Evolutionary conservation across 1,140 invertebrate genomes (phyloP), one percentile per base, ranked within the genome.

Genomic region (Micrasema longulum): DNA sequence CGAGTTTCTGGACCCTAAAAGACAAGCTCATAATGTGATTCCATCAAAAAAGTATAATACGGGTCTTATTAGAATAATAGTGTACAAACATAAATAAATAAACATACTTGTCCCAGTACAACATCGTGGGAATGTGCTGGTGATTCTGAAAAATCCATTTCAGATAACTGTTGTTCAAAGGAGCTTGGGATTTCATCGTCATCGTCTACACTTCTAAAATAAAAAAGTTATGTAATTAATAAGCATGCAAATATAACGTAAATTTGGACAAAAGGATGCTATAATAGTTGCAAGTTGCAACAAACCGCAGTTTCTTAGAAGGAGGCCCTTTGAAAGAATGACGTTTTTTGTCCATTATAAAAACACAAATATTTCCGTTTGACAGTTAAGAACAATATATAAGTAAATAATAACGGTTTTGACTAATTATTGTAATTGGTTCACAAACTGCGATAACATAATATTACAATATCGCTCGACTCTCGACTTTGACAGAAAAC

Each of bases 1-100:
- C 90, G 86, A 79, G 88, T 90, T 81, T 92, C 91, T 22, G 91
- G 91, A 11, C 91, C 91, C 81, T 90, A 75, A 76, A 71, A 73
- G 18, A 72, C 65, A 22, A 31, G 62, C 5, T 41, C 20, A 62
- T n/a, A n/a, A n/a, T n/a, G n/a, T n/a, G n/a, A n/a, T n/a, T n/a
- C n/a, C n/a, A n/a, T n/a, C n/a, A n/a, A n/a, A n/a, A n/a, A n/a
- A n/a, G n/a, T n/a, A n/a, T n/a, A n/a, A n/a, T n/a, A n/a, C n/a
- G n/a, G n/a, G n/a, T n/a, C n/a, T n/a, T n/a, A n/a, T n/a, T n/a
- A n/a, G n/a, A n/a, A n/a, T n/a, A n/a, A n/a, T n/a, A n/a, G n/a
- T n/a, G n/a, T n/a, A n/a, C n/a, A n/a, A n/a, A n/a, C n/a, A n/a
- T n/a, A n/a, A n/a, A n/a, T n/a, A n/a, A n/a, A n/a, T n/a, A n/a